Base-by-base conservation (phyloP, 2,113 vertebrate species). In the Spilogale gracilis region DNA sequence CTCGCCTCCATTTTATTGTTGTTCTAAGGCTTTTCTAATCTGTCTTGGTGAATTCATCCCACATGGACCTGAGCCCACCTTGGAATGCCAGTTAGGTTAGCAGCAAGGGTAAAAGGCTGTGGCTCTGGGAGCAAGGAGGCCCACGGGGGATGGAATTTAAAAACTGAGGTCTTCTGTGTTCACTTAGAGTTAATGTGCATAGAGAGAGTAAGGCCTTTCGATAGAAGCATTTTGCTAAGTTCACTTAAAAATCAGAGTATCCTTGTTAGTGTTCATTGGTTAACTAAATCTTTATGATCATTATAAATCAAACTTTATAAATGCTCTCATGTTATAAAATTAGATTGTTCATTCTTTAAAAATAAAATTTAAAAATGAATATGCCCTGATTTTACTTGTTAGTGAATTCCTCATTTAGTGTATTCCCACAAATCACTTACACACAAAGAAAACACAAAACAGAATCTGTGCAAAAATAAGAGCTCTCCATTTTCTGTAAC, bases 401-500 rank as follows among this genome's bases (percentile, higher is more conserved):
- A 63, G 78, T 61, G 54, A 91, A 74, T 63, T 80, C 43, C n/a
- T 90, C 67, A 25, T 30, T 89, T 94, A 96, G 63, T 91, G 79
- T 89, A 95, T 79, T 86, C 90, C 73, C 56, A 84, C 56, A 92
- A 94, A 85, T 76, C 52, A 86, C 45, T 91, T 63, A 43, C 84
- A 95, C 18, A 63, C 74, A 91, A 76, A 96, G 38, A 81, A 27
- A 95, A 69, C 56, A 67, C 71, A 67, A 38, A 54, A 63, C 43
- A 65, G 48, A 76, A 90, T 86, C 80, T 86, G 87, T 96, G 95
- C 54, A 97, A 97, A 98, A 96, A 93, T 96, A 98, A 89, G 80
- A 86, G 61, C 45, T 88, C 14, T 91, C 86, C 63, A 25, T 79
- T 89, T 92, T 83, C 88, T 52, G 14, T 52, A 87, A 97, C 21